Percentiles rank a stretch among this genome's conserved stretches.
These are phyloP conservation scores for Thunnus maccoyii DNA, from an alignment of 2,113 vertebrate species.

Conservation along the genomic window DNA sequence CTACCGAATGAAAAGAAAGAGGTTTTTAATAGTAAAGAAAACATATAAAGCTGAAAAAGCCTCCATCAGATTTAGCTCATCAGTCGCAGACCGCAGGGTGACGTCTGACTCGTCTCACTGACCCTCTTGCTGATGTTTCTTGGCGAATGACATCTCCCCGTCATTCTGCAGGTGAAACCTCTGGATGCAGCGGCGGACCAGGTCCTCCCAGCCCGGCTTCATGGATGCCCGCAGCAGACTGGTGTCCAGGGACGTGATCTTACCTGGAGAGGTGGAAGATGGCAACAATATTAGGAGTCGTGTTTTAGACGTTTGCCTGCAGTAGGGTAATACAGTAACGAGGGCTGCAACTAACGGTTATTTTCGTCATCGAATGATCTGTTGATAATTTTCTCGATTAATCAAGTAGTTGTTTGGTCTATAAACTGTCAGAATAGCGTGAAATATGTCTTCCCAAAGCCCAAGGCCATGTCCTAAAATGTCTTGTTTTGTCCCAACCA, in stretches of 20 bases:
- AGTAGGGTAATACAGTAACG: no score
- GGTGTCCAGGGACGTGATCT: slow-evolving; percentile 97
- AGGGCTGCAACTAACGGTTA: no score
- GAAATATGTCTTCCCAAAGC: no score
- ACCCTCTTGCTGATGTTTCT: slow-evolving; percentile 98
- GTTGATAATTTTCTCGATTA: no score
- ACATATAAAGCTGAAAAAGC: neutral
- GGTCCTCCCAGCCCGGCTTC: slow-evolving; percentile 98
- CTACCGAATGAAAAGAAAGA: no score
- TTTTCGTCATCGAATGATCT: no score
- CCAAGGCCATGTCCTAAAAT: no score
- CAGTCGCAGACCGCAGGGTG: no score
- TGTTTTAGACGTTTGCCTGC: neutral
- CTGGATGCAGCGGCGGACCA: slow-evolving; percentile 96
- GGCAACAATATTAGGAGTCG: neutral
- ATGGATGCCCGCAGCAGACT: slow-evolving; percentile 94
- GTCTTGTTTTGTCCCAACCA: no score
- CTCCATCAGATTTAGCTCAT: neutral
- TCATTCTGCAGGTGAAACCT: slow-evolving; percentile 95
- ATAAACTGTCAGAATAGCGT: no score
- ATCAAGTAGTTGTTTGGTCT: no score
- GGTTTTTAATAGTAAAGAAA: no score
- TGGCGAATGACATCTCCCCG: slow-evolving; percentile 94
- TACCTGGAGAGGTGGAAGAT: slow-evolving; percentile 82
- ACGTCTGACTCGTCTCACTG: slow-evolving; percentile 16